Base-by-base conservation (phyloP, 1,140 invertebrate species). In the Himalopsyche phryganea region DNA sequence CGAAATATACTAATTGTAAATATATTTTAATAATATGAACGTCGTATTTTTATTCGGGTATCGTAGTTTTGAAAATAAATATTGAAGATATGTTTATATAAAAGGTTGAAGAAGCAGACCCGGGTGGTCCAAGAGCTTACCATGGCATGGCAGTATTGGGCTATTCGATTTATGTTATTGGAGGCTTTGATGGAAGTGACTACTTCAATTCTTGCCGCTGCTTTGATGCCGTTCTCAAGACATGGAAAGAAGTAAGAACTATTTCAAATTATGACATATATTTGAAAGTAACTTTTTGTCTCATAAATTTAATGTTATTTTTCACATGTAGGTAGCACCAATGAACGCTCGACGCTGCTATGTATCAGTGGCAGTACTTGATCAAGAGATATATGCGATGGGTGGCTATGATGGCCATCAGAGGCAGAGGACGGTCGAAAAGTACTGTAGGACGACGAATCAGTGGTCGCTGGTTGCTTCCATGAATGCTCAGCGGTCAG, bases 371-470 rank as follows among this genome's bases (percentile, higher is more conserved):
- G 79, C 85, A 0, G 78, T 82, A 1, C 64, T 84, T 2, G 81
- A 84, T 19, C 86, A 84, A 33, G 83, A 82, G 65, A 88, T 94
- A 60, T 94, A 92, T 72, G 90, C 91, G 0, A 85, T 94, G 71
- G 90, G 92, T 10, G 92, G 92, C 1, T 94, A 91, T 72, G 91
- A 94, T 73, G 91, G 92, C 11, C 84, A 87, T 58, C 83, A 84
- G 53, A 81, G 91, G 10, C 83, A 92, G 72, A 87, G 80, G 61
- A 87, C 86, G 1, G 86, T 81, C 0, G 88, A 90, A 68, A 73
- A 83, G 18, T 91, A 88, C 71, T 84, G 88, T 65, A 85, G 86
- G 1, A 72, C 77, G 13, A 81, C 79, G 50, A 85, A 90, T 66
- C 87, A 89, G 68, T 96, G 93, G 93, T 87, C 90, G 14, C 77